Percentiles rank a stretch among this genome's conserved stretches.
Evolutionary conservation across 1,140 invertebrate species (phyloP).

Genomic region (Euwallacea fornicatus): DNA sequence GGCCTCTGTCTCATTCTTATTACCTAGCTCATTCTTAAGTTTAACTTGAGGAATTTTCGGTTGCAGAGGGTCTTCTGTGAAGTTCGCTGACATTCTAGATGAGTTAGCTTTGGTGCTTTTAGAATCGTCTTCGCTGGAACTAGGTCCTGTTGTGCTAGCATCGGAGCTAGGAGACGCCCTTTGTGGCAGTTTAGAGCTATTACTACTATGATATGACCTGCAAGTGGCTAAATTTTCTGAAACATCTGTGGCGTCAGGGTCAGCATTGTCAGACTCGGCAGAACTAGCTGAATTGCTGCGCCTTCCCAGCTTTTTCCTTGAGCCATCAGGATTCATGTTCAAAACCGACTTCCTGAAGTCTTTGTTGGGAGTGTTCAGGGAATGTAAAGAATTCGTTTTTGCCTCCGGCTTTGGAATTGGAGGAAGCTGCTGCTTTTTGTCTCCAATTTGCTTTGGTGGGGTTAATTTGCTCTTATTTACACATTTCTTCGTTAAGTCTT

Average conservation of each 20-base stretch:
- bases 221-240: slow-evolving; percentile 49
- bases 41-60: slow-evolving; percentile 57
- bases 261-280: slow-evolving; percentile 56
- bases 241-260: slow-evolving; percentile 49
- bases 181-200: slow-evolving; percentile 46
- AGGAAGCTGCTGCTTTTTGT: slow-evolving; percentile 58
- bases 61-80: slow-evolving; percentile 50
- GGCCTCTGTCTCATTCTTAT: slow-evolving; percentile 62
- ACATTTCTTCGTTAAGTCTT: slow-evolving; percentile 37
- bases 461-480: slow-evolving; percentile 43
- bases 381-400: slow-evolving; percentile 54
- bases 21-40: slow-evolving; percentile 44
- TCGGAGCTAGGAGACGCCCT: slow-evolving; percentile 53
- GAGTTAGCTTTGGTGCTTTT: slow-evolving; percentile 54
- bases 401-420: slow-evolving; percentile 60
- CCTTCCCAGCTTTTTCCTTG: slow-evolving; percentile 51
- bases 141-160: slow-evolving; percentile 51
- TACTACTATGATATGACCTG: slow-evolving; percentile 44
- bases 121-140: slow-evolving; percentile 58
- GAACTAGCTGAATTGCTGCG: slow-evolving; percentile 59
- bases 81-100: slow-evolving; percentile 55
- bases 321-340: slow-evolving; percentile 65
- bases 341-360: slow-evolving; percentile 75
- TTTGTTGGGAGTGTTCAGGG: slow-evolving; percentile 64
- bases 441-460: slow-evolving; percentile 42